phyloP scores from a whole-genome alignment of 1,140 invertebrate genomes.

The Melitaea cinxia region DNA sequence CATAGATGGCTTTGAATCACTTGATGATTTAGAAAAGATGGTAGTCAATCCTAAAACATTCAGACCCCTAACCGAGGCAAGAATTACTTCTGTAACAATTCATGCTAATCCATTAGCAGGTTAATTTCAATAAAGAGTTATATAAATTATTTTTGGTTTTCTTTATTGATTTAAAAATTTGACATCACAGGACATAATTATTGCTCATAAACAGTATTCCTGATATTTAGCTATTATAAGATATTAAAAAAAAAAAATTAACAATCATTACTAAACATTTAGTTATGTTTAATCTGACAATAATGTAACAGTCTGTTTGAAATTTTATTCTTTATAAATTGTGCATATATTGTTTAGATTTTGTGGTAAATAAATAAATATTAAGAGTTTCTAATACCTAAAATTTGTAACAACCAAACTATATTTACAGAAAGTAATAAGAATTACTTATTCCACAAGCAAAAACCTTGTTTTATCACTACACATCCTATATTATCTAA shows the following conservation, averaged over 20 bases:
- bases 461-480: neutral
- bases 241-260: conserved; percentile 22
- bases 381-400: conserved; percentile 5
- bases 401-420: neutral
- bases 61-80: conserved; percentile 91
- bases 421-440: conserved; percentile 1
- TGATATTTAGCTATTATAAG: conserved; percentile 10
- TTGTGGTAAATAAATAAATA: conserved; percentile 18
- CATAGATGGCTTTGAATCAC: conserved; percentile 97
- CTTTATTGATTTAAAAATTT: conserved; percentile 33
- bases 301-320: conserved; percentile 8
- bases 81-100: conserved; percentile 94
- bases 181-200: conserved; percentile 37
- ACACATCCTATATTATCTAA: conserved; percentile 2
- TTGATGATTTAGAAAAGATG: conserved; percentile 98
- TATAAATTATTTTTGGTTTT: conserved; percentile 36
- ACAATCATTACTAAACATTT: conserved; percentile 22
- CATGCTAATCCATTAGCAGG: conserved; percentile 97
- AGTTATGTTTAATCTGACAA: conserved; percentile 11
- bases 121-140: conserved; percentile 60
- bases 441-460: neutral
- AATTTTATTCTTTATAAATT: conserved; percentile 12
- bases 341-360: conserved; percentile 18
- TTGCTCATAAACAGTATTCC: conserved; percentile 38
- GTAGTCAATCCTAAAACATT: conserved; percentile 97